phyloP scores from a whole-genome alignment of 2,113 vertebrate genomes.

The Sphaerodactylus townsendi region DNA sequence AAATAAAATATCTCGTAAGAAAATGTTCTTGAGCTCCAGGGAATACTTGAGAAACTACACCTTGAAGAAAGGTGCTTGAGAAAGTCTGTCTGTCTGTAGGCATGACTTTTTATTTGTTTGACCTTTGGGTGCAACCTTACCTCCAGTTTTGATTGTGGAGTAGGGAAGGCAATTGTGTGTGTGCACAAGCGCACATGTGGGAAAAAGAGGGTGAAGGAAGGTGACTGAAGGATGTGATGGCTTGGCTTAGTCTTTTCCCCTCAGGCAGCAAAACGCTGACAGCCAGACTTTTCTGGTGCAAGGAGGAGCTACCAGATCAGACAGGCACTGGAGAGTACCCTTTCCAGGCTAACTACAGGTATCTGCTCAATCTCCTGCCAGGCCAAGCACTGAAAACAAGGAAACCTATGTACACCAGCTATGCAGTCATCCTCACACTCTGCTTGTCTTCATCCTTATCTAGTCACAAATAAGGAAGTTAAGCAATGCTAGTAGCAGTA shows the following conservation, averaged over 20 bases:
- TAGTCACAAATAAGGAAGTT: not conserved
- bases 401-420: not conserved
- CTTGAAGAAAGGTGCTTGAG: not conserved
- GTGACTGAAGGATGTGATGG: not conserved
- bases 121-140: too few relatives aligned
- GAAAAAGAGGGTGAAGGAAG: not conserved
- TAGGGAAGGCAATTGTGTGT: too few relatives aligned
- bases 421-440: not conserved
- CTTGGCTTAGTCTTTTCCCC: not conserved
- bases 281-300: not conserved
- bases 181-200: too few relatives aligned
- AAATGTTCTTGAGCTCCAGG: not conserved
- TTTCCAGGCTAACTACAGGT: not conserved
- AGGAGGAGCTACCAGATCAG: not conserved
- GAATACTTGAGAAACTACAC: not conserved
- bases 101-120: too few relatives aligned
- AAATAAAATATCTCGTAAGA: not conserved
- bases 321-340: not conserved
- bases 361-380: not conserved
- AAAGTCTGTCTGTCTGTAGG: not conserved
- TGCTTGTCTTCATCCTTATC: not conserved
- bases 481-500: not conserved
- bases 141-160: too few relatives aligned
- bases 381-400: not conserved
- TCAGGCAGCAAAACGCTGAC: not conserved